Conservation (phyloP, 2,113 vertebrate species). For the Hippotragus niger region DNA sequence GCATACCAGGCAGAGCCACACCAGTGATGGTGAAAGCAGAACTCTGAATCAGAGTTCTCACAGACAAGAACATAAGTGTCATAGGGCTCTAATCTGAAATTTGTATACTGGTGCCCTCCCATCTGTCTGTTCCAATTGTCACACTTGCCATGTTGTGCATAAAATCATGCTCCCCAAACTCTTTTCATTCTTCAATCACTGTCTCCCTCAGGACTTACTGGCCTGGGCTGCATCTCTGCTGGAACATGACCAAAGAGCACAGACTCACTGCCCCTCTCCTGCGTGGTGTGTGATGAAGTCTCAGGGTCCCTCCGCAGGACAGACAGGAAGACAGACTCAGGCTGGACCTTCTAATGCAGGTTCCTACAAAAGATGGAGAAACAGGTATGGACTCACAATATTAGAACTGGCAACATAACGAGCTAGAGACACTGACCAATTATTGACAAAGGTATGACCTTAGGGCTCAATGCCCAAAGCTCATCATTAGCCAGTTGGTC, state of each 20-base stretch:
- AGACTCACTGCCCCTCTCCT: background rate
- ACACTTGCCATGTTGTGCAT: background rate
- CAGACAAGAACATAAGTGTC: background rate
- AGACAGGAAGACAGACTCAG: background rate
- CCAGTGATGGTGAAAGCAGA: background rate
- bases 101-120: background rate
- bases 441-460: background rate
- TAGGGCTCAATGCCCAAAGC: background rate
- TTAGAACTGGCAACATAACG: background rate
- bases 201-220: background rate
- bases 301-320: background rate
- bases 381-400: background rate
- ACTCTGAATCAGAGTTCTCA: background rate
- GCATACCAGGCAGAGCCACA: background rate
- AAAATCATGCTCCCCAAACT: background rate
- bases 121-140: background rate
- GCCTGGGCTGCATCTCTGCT: background rate
- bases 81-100: background rate
- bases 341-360: background rate
- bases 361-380: background rate
- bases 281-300: background rate
- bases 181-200: background rate
- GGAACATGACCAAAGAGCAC: background rate
- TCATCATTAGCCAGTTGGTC: background rate
- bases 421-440: background rate